phyloP scores from a whole-genome alignment of 2,797 vertebrate genomes.

The Lepilemur septentrionalis region DNA sequence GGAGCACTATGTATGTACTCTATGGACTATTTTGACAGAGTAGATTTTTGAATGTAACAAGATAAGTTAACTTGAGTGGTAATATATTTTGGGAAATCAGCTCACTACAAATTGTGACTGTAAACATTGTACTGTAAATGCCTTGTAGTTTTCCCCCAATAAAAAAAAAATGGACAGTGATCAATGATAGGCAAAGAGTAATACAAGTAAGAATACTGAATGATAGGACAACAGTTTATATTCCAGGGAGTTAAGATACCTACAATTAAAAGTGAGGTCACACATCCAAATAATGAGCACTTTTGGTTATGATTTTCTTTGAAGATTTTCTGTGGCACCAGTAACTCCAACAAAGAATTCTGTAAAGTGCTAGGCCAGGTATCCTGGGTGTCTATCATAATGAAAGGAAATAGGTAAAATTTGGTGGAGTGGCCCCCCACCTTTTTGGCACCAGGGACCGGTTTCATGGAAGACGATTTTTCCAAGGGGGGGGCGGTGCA shows the following conservation, averaged over 20 bases:
- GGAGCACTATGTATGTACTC: too few relatives aligned
- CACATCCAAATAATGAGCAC: not conserved
- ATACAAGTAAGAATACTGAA: conserved; percentile 24
- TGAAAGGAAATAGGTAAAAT: conserved; percentile 46
- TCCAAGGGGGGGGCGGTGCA: too few relatives aligned
- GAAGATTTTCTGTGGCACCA: conserved; percentile 24
- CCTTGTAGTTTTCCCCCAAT: too few relatives aligned
- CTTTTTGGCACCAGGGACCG: too few relatives aligned
- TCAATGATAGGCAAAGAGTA: not conserved
- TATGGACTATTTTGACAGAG: too few relatives aligned
- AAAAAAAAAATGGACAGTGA: not conserved
- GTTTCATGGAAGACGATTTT: too few relatives aligned
- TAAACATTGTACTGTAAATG: too few relatives aligned
- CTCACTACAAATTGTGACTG: too few relatives aligned
- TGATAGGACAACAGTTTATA: not conserved
- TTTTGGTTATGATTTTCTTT: conserved; percentile 26
- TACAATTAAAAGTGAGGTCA: conserved; percentile 5
- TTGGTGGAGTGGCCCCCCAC: not conserved
- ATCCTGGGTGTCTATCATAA: conserved; percentile 10
- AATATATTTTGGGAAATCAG: too few relatives aligned
- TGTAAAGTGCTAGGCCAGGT: not conserved
- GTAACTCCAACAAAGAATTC: not conserved
- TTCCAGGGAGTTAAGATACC: not conserved
- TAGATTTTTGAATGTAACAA: too few relatives aligned
- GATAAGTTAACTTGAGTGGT: too few relatives aligned